Evolutionary conservation across 2,797 vertebrate genomes (phyloP), one percentile per base, ranked within the genome.

Genomic region (Eulemur coronatus): DNA sequence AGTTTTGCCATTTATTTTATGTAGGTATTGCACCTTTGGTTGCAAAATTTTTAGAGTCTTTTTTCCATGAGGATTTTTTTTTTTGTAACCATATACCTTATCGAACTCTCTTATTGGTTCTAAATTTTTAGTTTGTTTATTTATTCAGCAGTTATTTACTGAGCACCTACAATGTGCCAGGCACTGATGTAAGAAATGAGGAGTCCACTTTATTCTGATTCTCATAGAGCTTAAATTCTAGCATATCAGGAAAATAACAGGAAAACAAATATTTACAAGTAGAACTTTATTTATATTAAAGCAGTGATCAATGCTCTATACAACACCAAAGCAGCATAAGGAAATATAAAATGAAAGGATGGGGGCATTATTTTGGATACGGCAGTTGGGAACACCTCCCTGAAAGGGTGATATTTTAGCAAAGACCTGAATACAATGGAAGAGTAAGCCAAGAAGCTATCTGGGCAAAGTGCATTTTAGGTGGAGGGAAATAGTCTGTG

Each of bases 231-330:
- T 67, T 70, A 33, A 84, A 89, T 69, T 84, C 76, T 61, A 80
- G 20, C 15, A 81, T 41, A 26, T 17, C 17, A 43, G 61, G 33
- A 43, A 61, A 52, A 38, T 35, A 72, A 67, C 1, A 46, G 69
- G 52, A 69, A 84, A 87, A 76, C 14, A 92, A 90, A 72, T 75
- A 65, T 67, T 94, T 92, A 81, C n/a, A 92, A 85, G 86, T 26
- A 92, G 33, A 22, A 41, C 18, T 84, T 52, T 33, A 69, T 35
- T 55, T 70, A 82, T 86, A 70, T 38, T 78, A 75, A 91, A 0
- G 26, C 12, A 43, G 24, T 81, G 33, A 86, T 28, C 24, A 38
- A 15, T 55, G 15, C 18, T 80, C 46, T 75, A 73, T 26, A 43
- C 38, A 85, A 76, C 13, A 41, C 24, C 38, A 43, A 72, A 50